Conservation (phyloP, 2,113 vertebrate genomes). For the Oophaga pumilio region DNA sequence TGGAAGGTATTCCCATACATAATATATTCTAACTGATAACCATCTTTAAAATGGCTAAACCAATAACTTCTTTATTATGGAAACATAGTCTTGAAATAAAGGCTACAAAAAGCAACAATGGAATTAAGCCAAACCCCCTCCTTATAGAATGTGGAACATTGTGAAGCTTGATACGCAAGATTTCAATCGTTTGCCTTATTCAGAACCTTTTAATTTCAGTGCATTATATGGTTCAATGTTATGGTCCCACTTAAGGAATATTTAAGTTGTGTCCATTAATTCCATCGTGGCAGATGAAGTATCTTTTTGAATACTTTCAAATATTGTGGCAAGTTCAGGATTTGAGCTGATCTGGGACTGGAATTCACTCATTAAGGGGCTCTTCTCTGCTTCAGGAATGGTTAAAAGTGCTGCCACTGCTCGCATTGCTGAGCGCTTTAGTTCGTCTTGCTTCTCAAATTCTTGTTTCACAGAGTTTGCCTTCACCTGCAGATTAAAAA, state of each 20-base stretch:
- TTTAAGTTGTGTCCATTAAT: slow-evolving; percentile 99
- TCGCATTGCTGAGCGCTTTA: slow-evolving; percentile 96
- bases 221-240: slow-evolving; percentile 86
- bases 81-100: slow-evolving; percentile 81
- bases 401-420: slow-evolving; percentile 95
- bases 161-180: slow-evolving; percentile 77
- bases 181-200: slow-evolving; percentile 73
- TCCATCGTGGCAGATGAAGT: slow-evolving; percentile 96
- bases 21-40: slow-evolving; percentile 69
- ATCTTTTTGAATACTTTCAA: slow-evolving; percentile 98
- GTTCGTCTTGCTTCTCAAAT: slow-evolving; percentile 98
- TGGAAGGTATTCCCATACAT: slow-evolving; percentile 73
- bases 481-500: slow-evolving; percentile 80
- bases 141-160: slow-evolving; percentile 80
- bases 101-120: slow-evolving; percentile 80
- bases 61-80: slow-evolving; percentile 76
- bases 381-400: slow-evolving; percentile 99
- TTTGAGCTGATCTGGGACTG: slow-evolving; percentile 99
- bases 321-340: slow-evolving; percentile 96
- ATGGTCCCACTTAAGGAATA: slow-evolving; percentile 76
- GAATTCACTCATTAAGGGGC: slow-evolving; percentile 97
- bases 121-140: slow-evolving; percentile 81
- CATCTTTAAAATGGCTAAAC: slow-evolving; percentile 73
- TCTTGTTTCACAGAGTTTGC: slow-evolving; percentile 98
- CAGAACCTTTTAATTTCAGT: slow-evolving; percentile 88